A percentile compares a stretch with the other conserved stretches of the same genome.
Evolutionary conservation across 2,888 invertebrate species (phyloP).

Genomic region (Yponomeuta sedellus): DNA sequence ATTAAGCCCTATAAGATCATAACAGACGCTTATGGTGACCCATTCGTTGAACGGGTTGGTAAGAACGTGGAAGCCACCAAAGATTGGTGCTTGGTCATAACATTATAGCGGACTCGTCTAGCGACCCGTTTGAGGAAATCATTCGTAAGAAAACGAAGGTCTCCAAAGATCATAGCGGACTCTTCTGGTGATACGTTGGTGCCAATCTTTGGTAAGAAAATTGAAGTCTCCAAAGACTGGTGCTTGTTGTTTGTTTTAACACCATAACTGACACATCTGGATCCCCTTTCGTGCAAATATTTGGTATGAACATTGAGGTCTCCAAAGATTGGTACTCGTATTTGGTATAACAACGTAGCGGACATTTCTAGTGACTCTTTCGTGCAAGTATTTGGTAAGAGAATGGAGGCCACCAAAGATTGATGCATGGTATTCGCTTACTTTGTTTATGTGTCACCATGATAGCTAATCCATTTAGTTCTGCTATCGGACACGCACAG

Average conservation of each 20-base stretch:
- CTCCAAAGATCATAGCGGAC: not conserved
- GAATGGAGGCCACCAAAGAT: not conserved
- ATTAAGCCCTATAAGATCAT: not conserved
- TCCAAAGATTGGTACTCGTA: too few species aligned
- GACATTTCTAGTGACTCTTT: too few species aligned
- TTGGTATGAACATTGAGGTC: not conserved
- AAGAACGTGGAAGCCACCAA: too few species aligned
- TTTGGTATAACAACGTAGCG: too few species aligned
- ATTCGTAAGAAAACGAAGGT: not conserved
- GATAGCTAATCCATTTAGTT: conserved; percentile 3
- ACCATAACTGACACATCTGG: not conserved
- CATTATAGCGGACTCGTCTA: too few species aligned
- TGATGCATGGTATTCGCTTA: not conserved
- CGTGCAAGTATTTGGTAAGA: not conserved
- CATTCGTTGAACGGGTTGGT: not conserved
- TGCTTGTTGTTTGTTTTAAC: not conserved
- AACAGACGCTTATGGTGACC: not conserved
- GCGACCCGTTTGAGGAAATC: not conserved
- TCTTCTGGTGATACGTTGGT: not conserved
- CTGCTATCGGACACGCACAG: not conserved
- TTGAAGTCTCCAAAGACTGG: not conserved
- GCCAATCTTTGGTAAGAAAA: not conserved
- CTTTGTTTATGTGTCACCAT: not conserved
- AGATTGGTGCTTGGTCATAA: too few species aligned
- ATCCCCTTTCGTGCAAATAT: not conserved